Evolutionary conservation across 2,888 invertebrate species (phyloP), one percentile per base, ranked within the genome.

Genomic region (Zygaena filipendulae): DNA sequence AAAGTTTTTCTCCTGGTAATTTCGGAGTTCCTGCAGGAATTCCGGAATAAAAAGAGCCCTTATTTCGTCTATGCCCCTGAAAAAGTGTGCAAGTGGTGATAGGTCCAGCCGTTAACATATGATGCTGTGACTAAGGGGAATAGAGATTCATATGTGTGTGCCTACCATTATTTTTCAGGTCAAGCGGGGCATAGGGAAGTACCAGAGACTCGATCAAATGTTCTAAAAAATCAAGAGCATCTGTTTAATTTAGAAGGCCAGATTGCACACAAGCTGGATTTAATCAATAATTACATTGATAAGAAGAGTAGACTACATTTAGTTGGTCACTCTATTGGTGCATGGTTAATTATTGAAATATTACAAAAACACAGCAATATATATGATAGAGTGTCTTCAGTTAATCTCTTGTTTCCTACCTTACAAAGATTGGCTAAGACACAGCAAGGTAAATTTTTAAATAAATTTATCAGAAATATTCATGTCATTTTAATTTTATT

Each of bases 321-420:
- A 20, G 83, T 96, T 43, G 95, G 92, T 2, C 96, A 97, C 79
- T 96, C 96, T 1, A 92, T 96, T 50, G 97, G 97, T 3, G 84
- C 89, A 28, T 93, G 94, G 85, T 86, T 95, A 50, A 82, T 87
- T 36, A 55, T 94, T 31, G 87, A 94, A 52, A 56, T 93, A 45
- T 57, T 95, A 13, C 82, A 87, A 40, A 68, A 85, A 38, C 45
- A 70, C 37, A 69, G 82, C 3, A 54, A 69, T 14, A 62, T 90
- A 47, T 59, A 80, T 45, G 47, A 68, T 13, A 81, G 80, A 44
- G 56, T 90, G 18, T 61, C 72, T n/a, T 85, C 86, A 40, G 80
- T 85, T 35, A 89, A 89, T 61, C 67, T 95, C 38, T 64, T 97
- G 2, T 95, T 95, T 66, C 96, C 97, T 2, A 92, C 95, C 0